Evolutionary conservation across 2,888 invertebrate species (phyloP).

Genomic region (Lysandra bellargus): DNA sequence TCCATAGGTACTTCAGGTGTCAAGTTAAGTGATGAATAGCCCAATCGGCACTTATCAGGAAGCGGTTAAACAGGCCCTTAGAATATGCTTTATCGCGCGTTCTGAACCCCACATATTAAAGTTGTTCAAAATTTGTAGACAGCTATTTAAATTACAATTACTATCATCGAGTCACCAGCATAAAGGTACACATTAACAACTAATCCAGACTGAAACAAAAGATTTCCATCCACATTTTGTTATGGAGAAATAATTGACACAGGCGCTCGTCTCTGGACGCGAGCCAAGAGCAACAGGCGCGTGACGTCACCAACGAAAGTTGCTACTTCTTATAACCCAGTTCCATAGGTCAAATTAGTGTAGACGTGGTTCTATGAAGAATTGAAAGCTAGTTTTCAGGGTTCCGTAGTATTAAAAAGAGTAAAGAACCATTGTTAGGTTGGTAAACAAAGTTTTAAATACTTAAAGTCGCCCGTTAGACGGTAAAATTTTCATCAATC

Average conservation of each 20-base stretch:
- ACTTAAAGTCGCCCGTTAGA: background rate
- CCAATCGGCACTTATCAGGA: too few species aligned
- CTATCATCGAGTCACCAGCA: too few species aligned
- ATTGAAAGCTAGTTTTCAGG: background rate
- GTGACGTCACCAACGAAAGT: constrained; percentile 17
- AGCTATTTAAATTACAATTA: too few species aligned
- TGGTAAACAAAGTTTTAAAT: background rate
- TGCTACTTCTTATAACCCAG: constrained; percentile 19
- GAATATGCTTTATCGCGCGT: too few species aligned
- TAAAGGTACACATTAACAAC: background rate
- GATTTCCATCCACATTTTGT: background rate
- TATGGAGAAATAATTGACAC: constrained; percentile 25
- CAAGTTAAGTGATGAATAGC: too few species aligned
- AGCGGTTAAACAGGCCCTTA: too few species aligned
- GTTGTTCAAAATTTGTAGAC: too few species aligned
- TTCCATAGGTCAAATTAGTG: constrained; percentile 12
- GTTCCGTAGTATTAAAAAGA: background rate
- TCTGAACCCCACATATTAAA: too few species aligned
- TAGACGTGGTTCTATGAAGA: background rate
- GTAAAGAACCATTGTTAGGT: too few species aligned
- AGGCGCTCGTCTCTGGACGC: constrained; percentile 11
- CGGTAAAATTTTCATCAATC: too few species aligned
- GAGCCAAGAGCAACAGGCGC: constrained; percentile 16
- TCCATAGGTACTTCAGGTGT: too few species aligned
- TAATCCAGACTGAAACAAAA: background rate